Conservation (phyloP, 2,797 vertebrate genomes). For the Rhynchonycteris naso region DNA sequence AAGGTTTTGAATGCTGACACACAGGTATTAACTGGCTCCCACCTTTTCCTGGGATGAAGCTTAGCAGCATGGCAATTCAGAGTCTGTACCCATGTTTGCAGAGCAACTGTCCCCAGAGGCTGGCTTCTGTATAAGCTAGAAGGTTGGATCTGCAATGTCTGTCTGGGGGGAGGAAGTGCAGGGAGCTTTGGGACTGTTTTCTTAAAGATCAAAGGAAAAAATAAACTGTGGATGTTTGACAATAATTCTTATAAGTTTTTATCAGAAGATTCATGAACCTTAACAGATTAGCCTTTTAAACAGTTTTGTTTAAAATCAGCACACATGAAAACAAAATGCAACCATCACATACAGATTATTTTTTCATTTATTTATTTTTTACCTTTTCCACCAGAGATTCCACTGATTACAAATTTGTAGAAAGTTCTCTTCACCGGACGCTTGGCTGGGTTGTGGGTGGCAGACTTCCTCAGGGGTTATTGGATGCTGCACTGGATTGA, state of each 20-base stretch:
- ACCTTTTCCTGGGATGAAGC: neutral
- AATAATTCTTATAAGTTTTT: neutral
- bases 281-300: neutral
- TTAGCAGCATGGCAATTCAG: neutral
- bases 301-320: slow-evolving; percentile 3
- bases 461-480: neutral
- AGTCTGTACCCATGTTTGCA: neutral
- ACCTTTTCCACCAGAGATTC: neutral
- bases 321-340: neutral
- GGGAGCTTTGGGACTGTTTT: neutral
- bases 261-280: neutral
- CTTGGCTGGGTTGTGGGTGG: neutral
- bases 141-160: neutral
- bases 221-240: neutral
- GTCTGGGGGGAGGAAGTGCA: neutral
- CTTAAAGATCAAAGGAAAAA: neutral
- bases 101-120: neutral
- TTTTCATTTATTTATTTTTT: neutral
- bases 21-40: slow-evolving; percentile 89
- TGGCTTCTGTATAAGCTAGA: neutral
- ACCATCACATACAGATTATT: neutral
- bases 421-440: neutral
- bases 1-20: slow-evolving; percentile 98
- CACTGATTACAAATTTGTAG: neutral
- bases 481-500: neutral